phyloP scores from a whole-genome alignment of 2,113 vertebrate species.

The Nettapus auritus region DNA sequence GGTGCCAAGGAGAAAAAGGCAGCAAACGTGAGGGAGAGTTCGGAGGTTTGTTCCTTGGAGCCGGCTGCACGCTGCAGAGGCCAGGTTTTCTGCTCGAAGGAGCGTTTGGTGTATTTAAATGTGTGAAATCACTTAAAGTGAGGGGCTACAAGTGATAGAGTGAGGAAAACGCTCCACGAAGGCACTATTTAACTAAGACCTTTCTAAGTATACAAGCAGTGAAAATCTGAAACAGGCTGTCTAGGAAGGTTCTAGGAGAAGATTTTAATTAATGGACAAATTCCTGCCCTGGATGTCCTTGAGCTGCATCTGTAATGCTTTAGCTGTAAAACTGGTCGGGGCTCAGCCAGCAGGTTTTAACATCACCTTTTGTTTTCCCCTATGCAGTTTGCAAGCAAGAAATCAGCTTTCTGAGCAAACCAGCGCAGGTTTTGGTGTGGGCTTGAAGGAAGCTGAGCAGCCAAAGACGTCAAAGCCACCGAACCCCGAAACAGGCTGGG shows the following conservation, averaged over 20 bases:
- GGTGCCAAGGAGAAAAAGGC: not conserved
- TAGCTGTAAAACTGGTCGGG: not conserved
- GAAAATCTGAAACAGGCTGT: not conserved
- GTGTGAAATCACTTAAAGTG: not conserved
- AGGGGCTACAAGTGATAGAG: not conserved
- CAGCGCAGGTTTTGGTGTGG: rapidly evolving
- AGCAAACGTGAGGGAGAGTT: slow-evolving; percentile 1
- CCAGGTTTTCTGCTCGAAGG: not conserved
- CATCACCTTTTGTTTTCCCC: not conserved
- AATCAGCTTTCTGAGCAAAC: not conserved
- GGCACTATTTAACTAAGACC: not conserved
- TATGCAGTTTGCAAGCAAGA: not conserved
- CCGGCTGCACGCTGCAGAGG: not conserved
- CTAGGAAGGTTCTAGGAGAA: not conserved
- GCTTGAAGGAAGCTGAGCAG: not conserved
- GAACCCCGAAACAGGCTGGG: not conserved
- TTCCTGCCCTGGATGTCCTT: not conserved
- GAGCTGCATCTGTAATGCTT: not conserved
- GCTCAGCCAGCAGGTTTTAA: not conserved
- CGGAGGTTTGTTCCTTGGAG: slow-evolving; percentile 31
- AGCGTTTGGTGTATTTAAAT: not conserved
- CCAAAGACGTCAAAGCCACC: not conserved
- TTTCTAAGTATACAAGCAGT: not conserved
- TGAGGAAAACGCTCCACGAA: not conserved
- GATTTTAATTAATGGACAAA: not conserved